phyloP scores from a whole-genome alignment of 2,113 vertebrate genomes.

The Zosterops pallidus region DNA sequence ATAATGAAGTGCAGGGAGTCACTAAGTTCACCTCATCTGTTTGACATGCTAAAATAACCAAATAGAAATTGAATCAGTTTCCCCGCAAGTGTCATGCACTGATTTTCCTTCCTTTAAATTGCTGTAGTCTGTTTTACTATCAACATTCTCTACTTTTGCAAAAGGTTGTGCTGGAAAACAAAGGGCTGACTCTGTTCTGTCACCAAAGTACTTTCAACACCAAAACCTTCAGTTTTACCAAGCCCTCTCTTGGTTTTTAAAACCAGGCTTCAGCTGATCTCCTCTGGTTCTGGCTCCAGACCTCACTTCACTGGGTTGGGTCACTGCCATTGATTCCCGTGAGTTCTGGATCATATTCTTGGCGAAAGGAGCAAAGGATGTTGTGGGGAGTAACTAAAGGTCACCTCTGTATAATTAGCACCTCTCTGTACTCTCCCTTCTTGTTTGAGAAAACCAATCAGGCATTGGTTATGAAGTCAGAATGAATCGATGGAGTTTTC shows the following conservation, averaged over 20 bases:
- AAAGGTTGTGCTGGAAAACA: background rate
- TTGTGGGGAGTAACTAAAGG: background rate
- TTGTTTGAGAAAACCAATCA: background rate
- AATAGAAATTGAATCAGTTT: background rate
- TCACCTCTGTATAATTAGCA: background rate
- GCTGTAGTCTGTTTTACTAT: background rate
- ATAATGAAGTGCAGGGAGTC: background rate
- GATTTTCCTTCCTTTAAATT: background rate
- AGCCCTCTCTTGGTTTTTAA: background rate
- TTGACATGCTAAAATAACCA: background rate
- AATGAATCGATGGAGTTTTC: background rate
- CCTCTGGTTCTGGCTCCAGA: background rate
- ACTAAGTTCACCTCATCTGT: background rate
- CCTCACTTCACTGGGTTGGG: background rate
- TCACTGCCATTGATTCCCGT: background rate
- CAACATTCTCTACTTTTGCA: background rate
- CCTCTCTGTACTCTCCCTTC: background rate
- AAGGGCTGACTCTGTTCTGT: background rate
- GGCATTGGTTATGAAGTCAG: background rate
- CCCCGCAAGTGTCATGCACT: background rate
- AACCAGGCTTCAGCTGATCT: background rate
- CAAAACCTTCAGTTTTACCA: background rate
- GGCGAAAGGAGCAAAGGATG: background rate
- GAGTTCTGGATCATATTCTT: background rate
- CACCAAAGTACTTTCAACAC: background rate